These are phyloP conservation scores for Byasa hedistus DNA, from an alignment of 2,888 invertebrate species.

Conservation along the genomic window DNA sequence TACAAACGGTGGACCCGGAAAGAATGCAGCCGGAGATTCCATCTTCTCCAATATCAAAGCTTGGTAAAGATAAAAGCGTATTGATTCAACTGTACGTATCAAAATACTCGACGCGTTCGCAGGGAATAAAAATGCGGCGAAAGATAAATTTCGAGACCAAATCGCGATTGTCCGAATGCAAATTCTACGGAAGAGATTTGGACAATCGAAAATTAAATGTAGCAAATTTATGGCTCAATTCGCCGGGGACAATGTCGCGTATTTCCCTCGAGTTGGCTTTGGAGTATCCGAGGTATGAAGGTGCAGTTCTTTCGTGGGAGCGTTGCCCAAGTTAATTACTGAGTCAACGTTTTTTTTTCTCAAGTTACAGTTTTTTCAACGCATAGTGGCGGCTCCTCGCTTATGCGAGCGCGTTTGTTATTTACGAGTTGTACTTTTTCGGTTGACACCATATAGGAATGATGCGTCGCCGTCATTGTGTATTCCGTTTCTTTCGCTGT, in stretches of 20 bases:
- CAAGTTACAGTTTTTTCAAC: not conserved
- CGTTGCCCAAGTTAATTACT: conserved; percentile 64
- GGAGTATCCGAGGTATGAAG: conserved; percentile 53
- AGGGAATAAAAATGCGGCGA: not conserved
- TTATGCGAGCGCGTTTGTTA: conserved; percentile 68
- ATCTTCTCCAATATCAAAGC: conserved; percentile 16
- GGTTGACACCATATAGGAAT: conserved; percentile 56
- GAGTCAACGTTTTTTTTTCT: conserved; percentile 52
- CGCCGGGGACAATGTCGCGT: conserved; percentile 55
- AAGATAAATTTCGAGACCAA: not conserved
- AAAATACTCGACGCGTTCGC: conserved; percentile 6
- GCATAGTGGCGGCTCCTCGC: conserved; percentile 36
- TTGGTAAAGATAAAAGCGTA: conserved; percentile 10
- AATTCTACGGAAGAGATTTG: conserved; percentile 3
- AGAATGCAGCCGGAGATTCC: conserved; percentile 8
- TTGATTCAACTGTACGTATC: conserved; percentile 9
- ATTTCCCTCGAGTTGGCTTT: conserved; percentile 54
- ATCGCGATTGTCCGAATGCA: conserved; percentile 11
- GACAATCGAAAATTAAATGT: conserved; percentile 57
- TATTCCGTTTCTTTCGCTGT: conserved; percentile 15
- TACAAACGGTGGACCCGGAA: not conserved
- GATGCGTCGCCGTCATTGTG: conserved; percentile 21
- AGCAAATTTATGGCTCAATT: conserved; percentile 77
- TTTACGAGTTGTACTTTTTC: conserved; percentile 68
- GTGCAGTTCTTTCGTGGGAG: conserved; percentile 46